Percentiles rank a stretch among this genome's conserved stretches.
These are phyloP conservation scores for Cephalopholis sonnerati DNA, from an alignment of 2,113 vertebrate genomes.

Conservation along the genomic window DNA sequence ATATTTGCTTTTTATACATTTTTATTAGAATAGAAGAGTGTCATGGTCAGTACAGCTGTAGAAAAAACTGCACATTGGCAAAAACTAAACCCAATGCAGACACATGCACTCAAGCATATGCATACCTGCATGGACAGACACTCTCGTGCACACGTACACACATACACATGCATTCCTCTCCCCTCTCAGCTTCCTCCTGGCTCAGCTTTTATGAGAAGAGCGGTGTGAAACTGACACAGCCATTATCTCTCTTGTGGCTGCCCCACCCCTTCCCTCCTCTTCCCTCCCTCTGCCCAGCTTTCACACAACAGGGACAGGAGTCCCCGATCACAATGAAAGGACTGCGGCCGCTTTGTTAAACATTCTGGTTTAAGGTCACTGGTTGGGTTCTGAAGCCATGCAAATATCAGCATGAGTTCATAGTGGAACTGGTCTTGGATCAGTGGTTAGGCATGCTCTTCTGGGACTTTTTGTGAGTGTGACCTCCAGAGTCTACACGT, in stretches of 20 bases:
- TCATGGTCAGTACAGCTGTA: too few species aligned
- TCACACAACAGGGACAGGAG: constrained; percentile 42
- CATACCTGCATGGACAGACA: constrained; percentile 5
- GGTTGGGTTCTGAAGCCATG: constrained; percentile 27
- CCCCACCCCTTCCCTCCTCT: not conserved
- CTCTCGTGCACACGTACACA: not conserved
- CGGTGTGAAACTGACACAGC: constrained; percentile 66
- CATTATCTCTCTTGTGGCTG: constrained; percentile 58
- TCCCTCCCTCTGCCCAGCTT: not conserved
- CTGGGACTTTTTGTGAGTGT: not conserved
- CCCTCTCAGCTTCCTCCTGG: constrained; percentile 42
- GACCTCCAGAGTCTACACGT: not conserved
- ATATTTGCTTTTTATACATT: not conserved
- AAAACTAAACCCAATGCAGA: not conserved
- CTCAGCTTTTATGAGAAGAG: constrained; percentile 57
- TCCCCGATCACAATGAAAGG: constrained; percentile 24
- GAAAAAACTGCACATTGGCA: not conserved
- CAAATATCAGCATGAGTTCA: constrained; percentile 35
- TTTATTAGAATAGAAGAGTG: not conserved
- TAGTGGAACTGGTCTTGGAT: constrained; percentile 27
- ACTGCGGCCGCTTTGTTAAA: constrained; percentile 27
- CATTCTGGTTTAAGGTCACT: constrained; percentile 38
- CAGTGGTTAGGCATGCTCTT: constrained; percentile 6
- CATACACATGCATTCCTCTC: constrained; percentile 14
- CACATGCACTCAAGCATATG: not conserved